Conservation (phyloP, 2,797 vertebrate species). For the Pelobates cultripes region DNA sequence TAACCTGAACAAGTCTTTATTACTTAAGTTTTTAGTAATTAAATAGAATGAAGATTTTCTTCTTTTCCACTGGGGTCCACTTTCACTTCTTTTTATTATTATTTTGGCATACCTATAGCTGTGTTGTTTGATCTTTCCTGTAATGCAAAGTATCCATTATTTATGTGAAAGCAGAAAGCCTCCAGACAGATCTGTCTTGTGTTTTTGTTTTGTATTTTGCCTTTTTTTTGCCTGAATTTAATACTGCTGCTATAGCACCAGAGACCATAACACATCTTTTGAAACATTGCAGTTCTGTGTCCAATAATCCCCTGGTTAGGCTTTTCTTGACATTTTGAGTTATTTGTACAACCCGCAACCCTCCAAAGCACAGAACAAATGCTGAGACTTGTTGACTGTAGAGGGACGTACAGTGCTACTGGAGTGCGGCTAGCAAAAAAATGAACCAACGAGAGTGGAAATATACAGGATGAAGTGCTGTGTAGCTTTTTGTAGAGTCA, state of each 20-base stretch:
- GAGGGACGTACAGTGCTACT: conserved; percentile 31
- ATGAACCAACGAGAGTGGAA: not conserved
- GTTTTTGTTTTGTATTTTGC: not conserved
- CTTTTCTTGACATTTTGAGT: conserved; percentile 46
- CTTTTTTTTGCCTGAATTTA: conserved; percentile 18
- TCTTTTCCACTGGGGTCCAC: too few species aligned
- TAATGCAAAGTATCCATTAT: not conserved
- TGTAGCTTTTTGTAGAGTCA: conserved; percentile 15
- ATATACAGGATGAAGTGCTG: conserved; percentile 9
- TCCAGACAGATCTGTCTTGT: not conserved
- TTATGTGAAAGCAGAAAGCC: not conserved
- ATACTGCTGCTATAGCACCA: conserved; percentile 23
- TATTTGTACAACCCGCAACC: conserved; percentile 37
- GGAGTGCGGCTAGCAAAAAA: conserved; percentile 18
- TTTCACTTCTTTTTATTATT: too few species aligned
- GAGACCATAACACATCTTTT: conserved; percentile 39
- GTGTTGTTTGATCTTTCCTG: not conserved
- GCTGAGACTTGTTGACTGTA: conserved; percentile 15
- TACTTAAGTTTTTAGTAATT: too few species aligned
- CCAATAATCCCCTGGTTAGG: conserved; percentile 40
- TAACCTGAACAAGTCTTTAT: too few species aligned
- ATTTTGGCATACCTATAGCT: not conserved
- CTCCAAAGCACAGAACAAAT: conserved; percentile 27
- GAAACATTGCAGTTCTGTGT: conserved; percentile 40
- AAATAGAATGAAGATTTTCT: too few species aligned